Evolutionary conservation across 2,797 vertebrate genomes (phyloP), one percentile per base, ranked within the genome.

Genomic region (Smutsia gigantea): DNA sequence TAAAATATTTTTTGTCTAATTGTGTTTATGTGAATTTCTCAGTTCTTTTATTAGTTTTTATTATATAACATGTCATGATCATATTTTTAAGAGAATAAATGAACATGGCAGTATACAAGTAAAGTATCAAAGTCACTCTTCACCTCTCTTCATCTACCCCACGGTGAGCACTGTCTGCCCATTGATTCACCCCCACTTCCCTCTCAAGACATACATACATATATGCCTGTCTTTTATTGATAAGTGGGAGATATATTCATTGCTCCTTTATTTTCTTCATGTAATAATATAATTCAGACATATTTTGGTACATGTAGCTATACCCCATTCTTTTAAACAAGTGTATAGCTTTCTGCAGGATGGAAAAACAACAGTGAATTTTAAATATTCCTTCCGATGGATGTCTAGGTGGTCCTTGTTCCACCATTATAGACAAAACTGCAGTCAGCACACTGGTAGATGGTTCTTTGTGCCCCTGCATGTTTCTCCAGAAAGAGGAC

Each of bases 41-140:
- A 61, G 42, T 25, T 93, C 57, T 86, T 83, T 59, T 46, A 77
- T 81, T 74, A 46, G 51, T 85, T 46, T 55, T 75, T 42, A 51
- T 71, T 81, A 29, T 42, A 53, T 39, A 92, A 55, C 59, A 49
- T 69, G 42, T 96, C 27, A 57, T 7, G 17, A 63, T n/a, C 25
- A 7, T 66, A 21, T 89, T 87, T 94, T 66, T 55, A 61, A 59
- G 90, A 92, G 46, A 84, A 64, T 82, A 74, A 90, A 82, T 51
- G 57, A 83, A 74, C 29, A 37, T 34, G 18, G 37, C 69, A 94
- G 69, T 49, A 49, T 1, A 23, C 29, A 29, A 69, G 12, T n/a
- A 18, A 42, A 85, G 46, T 27, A 37, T 15, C 12, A 68, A 81
- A 93, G 23, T 7, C 31, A 13, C 10, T 25, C 39, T 42, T 55